phyloP scores from a whole-genome alignment of 2,113 vertebrate species.

The Platysteira castanea region DNA sequence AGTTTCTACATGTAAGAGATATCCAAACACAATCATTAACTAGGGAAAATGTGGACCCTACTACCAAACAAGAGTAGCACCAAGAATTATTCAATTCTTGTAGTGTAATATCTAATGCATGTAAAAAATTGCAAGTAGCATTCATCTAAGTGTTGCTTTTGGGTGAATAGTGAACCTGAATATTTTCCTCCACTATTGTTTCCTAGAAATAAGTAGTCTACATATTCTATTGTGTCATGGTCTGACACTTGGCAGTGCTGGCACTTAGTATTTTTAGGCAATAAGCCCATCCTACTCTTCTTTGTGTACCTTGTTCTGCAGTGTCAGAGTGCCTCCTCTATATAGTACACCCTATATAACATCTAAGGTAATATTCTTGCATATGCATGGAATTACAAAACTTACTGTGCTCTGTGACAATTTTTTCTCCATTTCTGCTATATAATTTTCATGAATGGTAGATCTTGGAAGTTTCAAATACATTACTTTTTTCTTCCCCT shows the following conservation, averaged over 20 bases:
- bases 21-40: not conserved
- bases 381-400: not conserved
- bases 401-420: not conserved
- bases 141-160: not conserved
- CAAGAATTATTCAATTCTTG: not conserved
- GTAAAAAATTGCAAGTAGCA: rapidly evolving
- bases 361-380: not conserved
- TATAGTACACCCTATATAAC: too few species aligned
- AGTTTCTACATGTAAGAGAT: not conserved
- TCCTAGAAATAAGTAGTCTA: not conserved
- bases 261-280: not conserved
- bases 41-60: not conserved
- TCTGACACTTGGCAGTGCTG: not conserved
- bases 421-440: not conserved
- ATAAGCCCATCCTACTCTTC: not conserved
- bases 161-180: not conserved
- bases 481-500: not conserved
- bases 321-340: not conserved
- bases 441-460: not conserved
- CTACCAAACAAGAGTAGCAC: not conserved
- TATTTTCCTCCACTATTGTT: not conserved
- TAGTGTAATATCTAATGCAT: not conserved
- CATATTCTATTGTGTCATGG: not conserved
- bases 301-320: not conserved
- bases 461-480: not conserved